Evolutionary conservation across 2,797 vertebrate genomes (phyloP).

Genomic region (Xiphophorus birchmanni): DNA sequence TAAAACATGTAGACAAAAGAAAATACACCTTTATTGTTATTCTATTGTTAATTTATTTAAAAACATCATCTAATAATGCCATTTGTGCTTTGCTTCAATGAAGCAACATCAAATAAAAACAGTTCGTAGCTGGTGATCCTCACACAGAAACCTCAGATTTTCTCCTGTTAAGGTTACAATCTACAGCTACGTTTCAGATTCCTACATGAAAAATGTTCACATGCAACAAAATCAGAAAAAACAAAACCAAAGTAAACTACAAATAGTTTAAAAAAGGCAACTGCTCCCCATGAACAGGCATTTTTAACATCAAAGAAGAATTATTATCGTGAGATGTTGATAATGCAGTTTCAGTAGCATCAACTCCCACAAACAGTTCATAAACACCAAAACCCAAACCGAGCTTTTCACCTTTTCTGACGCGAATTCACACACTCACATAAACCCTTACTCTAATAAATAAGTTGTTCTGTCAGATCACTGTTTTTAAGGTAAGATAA

Average conservation of each 20-base stretch:
- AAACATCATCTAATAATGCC: slow-evolving; percentile 74
- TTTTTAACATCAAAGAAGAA: slow-evolving; percentile 46
- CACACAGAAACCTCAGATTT: slow-evolving; percentile 49
- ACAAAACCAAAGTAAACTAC: slow-evolving; percentile 58
- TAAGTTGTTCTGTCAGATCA: slow-evolving; percentile 43
- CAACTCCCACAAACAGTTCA: slow-evolving; percentile 32
- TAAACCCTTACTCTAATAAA: slow-evolving; percentile 41
- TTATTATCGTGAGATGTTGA: slow-evolving; percentile 32
- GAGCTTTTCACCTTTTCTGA: slow-evolving; percentile 45
- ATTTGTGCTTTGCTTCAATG: slow-evolving; percentile 72
- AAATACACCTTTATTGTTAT: slow-evolving; percentile 43
- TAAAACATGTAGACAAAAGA: slow-evolving; percentile 6
- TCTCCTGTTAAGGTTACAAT: slow-evolving; percentile 46
- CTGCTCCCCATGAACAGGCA: slow-evolving; percentile 68
- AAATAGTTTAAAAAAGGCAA: slow-evolving; percentile 75
- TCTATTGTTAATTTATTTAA: slow-evolving; percentile 80
- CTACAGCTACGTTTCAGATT: slow-evolving; percentile 57
- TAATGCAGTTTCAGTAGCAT: slow-evolving; percentile 36
- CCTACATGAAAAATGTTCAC: slow-evolving; percentile 60
- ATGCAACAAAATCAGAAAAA: slow-evolving; percentile 66
- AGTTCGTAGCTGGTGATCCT: slow-evolving; percentile 74
- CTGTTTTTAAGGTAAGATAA: slow-evolving; percentile 41
- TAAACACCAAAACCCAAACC: slow-evolving; percentile 47
- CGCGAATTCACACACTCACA: slow-evolving; percentile 70
- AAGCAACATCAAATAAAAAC: slow-evolving; percentile 67